These are phyloP conservation scores for Sphaerophoria rueppellii DNA, from an alignment of 2,888 invertebrate species.

Conservation along the genomic window DNA sequence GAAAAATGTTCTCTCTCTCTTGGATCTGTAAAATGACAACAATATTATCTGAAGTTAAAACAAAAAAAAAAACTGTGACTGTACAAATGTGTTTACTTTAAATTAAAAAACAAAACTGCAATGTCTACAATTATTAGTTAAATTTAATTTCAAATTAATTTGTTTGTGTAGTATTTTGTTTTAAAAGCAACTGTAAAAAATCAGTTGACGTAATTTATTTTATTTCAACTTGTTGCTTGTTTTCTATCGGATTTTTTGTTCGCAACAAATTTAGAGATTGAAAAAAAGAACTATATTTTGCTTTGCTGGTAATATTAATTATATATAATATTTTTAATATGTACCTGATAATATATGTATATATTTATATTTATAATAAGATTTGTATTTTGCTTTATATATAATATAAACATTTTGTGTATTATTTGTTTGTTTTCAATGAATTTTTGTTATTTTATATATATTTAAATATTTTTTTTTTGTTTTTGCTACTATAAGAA, in stretches of 20 bases:
- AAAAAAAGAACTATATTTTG: slow-evolving; percentile 42
- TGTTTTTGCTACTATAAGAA: slow-evolving; percentile 60
- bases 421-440: slow-evolving; percentile 53
- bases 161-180: slow-evolving; percentile 33
- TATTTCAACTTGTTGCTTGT: slow-evolving; percentile 18
- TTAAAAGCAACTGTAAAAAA: slow-evolving; percentile 68
- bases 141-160: slow-evolving; percentile 31
- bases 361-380: slow-evolving; percentile 41
- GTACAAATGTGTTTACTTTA: slow-evolving; percentile 55
- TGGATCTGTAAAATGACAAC: slow-evolving; percentile 31
- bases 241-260: slow-evolving; percentile 9
- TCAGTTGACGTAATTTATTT: slow-evolving; percentile 59
- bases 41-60: not conserved
- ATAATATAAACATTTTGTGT: slow-evolving; percentile 70
- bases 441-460: slow-evolving; percentile 57
- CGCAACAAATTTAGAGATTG: slow-evolving; percentile 44
- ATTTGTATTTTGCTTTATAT: slow-evolving; percentile 67
- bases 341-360: slow-evolving; percentile 64
- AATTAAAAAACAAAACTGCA: slow-evolving; percentile 55
- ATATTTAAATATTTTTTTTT: slow-evolving; percentile 54
- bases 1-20: slow-evolving; percentile 30
- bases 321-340: slow-evolving; percentile 72
- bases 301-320: slow-evolving; percentile 68
- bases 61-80: slow-evolving; percentile 50
- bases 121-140: slow-evolving; percentile 12